Base-by-base conservation (phyloP, 2,797 vertebrate species). In the Falco cherrug region DNA sequence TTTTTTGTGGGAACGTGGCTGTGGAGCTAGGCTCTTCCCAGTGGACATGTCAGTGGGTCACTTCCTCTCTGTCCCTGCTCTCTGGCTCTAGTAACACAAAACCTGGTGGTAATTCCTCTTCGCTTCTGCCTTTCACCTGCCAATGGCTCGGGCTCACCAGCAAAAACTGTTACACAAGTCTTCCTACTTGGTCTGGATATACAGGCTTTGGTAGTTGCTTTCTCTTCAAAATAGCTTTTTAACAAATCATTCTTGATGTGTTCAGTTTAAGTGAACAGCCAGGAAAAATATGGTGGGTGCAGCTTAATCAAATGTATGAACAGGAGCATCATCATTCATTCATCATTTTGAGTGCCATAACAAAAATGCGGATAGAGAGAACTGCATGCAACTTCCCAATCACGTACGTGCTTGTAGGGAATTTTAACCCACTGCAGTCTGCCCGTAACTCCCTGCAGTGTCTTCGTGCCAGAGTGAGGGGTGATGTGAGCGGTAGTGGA, bases 11-110 rank as follows among this genome's bases (percentile, higher is more conserved):
- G 68, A 43, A 12, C 0, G 0, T 33, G 61, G 20, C 64, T 1
- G 1, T 7, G 16, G 57, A 70, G 16, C 8, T 2, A 5, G n/a
- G n/a, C 61, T 85, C 25, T 74, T 87, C 43, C 33, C 45, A 79
- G 64, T 5, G 6, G 41, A 35, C 4, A 0, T 11, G 29, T 51
- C 3, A 1, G 24, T 5, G 2, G 16, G 11, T 69, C 1, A 0
- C 15, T 50, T 26, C 65, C 43, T 68, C 65, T 37, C 47, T 50
- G 25, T 57, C 71, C 24, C 28, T 47, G 10, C 29, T 91, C 17
- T 54, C 35, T 0, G 1, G 22, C 85, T 88, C 56, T 43, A 54
- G 47, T 51, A 83, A 41, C 10, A n/a, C 39, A 79, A 88, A 73
- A 21, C 2, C 37, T 77, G 14, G 43, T 96, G 86, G 47, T 78